Conservation (phyloP, 2,113 vertebrate species). For the Rattus rattus region DNA sequence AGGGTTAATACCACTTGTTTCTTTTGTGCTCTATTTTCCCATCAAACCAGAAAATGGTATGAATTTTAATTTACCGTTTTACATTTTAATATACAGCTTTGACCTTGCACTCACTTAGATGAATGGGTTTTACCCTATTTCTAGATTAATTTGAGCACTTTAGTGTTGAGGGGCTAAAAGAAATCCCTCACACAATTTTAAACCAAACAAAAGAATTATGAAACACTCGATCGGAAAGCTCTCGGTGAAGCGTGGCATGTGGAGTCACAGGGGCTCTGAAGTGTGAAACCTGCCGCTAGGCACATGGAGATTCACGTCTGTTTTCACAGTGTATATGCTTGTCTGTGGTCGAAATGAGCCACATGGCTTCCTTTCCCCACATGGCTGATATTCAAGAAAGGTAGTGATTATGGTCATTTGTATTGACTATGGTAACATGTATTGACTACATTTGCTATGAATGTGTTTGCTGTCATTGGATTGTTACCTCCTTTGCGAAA, state of each 20-base stretch:
- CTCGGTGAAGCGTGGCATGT: neutral
- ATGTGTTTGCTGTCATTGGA: neutral
- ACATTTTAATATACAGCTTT: conserved; percentile 32
- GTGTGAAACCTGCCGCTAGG: conserved; percentile 2
- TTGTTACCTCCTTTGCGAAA: neutral
- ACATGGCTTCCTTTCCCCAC: neutral
- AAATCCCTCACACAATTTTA: conserved; percentile 60
- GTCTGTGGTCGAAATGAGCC: neutral
- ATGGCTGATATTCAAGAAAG: conserved; percentile 13
- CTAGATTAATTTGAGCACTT: conserved; percentile 41
- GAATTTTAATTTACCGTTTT: conserved; percentile 54
- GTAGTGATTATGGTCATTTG: neutral
- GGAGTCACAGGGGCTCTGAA: neutral
- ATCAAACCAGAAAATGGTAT: neutral
- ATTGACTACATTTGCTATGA: neutral
- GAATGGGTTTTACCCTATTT: conserved; percentile 48
- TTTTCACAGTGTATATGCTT: neutral
- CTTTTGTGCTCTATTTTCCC: neutral
- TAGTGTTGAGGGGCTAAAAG: conserved; percentile 5
- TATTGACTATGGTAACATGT: too few species aligned
- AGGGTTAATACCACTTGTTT: neutral
- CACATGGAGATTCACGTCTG: neutral
- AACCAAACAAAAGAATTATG: neutral
- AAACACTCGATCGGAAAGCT: neutral
- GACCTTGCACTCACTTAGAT: conserved; percentile 46